Evolutionary conservation across 2,113 vertebrate species (phyloP), one percentile per base, ranked within the genome.

Genomic region (Anolis sagrei): DNA sequence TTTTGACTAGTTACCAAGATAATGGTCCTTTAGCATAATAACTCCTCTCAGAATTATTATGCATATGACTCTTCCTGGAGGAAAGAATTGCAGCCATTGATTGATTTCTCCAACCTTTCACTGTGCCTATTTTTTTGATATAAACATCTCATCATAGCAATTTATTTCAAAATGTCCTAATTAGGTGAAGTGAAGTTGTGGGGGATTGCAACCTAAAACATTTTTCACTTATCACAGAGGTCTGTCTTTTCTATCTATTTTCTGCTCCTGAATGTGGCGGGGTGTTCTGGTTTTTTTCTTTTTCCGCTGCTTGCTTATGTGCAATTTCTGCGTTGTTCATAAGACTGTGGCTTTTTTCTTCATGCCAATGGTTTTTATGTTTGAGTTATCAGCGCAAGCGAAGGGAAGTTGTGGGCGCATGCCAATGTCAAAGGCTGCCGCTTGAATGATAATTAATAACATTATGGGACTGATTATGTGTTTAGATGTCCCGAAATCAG

Each of bases 401-500:
- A 66, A 83, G 87, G 90, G 90, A 94, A 88, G 81, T 89, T 93
- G 86, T 93, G 92, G 91, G 93, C 91, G 86, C 93, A 88, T 92
- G 91, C 91, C 93, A 93, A 89, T 94, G 93, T 94, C 91, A 93
- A 95, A 94, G 94, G 92, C 92, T 93, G 90, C 89, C 5, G 34
- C 88, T 92, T 89, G 93, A 93, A 90, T 93, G 91, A 93, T 94
- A 95, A 95, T 95, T 94, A 94, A 95, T 94, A 92, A 93, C 87
- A 91, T 94, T 93, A 95, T 92, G 90, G 88, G 86, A 79, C 88
- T 93, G 92, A 93, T 94, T 93, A 94, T 93, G 90, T 92, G 90
- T 94, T 94, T 91, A 93, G 93, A 93, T 94, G 86, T 94, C 93
- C 94, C 34, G 89, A 89, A 94, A 93, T 92, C 89, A 92, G 87